Percentiles rank a stretch among this genome's conserved stretches.
These are phyloP conservation scores for Camponotus pennsylvanicus DNA, from an alignment of 1,140 invertebrate genomes.

Conservation along the genomic window DNA sequence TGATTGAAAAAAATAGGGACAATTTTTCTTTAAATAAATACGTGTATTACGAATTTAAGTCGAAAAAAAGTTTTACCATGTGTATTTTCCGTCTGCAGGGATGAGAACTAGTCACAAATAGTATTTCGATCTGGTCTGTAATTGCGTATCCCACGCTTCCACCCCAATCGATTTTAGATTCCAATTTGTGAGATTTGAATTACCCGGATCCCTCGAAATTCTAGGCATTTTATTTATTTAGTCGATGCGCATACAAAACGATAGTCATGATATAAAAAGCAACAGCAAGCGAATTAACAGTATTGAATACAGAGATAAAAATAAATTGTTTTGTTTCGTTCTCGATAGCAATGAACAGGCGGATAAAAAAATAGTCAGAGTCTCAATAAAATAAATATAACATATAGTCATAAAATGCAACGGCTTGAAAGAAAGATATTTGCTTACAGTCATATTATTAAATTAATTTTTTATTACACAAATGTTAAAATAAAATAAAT, in stretches of 20 bases:
- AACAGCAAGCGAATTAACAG: not conserved
- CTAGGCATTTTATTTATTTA: conserved; percentile 11
- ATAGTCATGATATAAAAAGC: not conserved
- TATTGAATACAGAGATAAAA: not conserved
- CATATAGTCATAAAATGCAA: too few species aligned
- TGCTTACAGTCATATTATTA: too few species aligned
- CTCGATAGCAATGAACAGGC: not conserved
- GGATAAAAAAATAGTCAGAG: not conserved
- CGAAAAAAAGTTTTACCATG: not conserved
- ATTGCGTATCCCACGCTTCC: not conserved
- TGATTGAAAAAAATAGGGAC: not conserved
- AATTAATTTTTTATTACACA: too few species aligned
- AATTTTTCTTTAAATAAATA: not conserved
- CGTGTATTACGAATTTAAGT: not conserved
- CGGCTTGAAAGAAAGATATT: too few species aligned
- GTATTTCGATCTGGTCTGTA: not conserved
- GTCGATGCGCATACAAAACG: too few species aligned
- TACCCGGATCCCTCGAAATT: conserved; percentile 31
- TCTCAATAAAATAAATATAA: not conserved
- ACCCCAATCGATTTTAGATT: conserved; percentile 8
- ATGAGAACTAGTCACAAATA: not conserved
- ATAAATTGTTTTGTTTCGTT: not conserved
- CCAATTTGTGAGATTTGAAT: conserved; percentile 30
- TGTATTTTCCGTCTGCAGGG: not conserved
- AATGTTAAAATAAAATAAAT: too few species aligned